phyloP scores from a whole-genome alignment of 92 coral and sea anemone genomes.

The Bergia sp. region DNA sequence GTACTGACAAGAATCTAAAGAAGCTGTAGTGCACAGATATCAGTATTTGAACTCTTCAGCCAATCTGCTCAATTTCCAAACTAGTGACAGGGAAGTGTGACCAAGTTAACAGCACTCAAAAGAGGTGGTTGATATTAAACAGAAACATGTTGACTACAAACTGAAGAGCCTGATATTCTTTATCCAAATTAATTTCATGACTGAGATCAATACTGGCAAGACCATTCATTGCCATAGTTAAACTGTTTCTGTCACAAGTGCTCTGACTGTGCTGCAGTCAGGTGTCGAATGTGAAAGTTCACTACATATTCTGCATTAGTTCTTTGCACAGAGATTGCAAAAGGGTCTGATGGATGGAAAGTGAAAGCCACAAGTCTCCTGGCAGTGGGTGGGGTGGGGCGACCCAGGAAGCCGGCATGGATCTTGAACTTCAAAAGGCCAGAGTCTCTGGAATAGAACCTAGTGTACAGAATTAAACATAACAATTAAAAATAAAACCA shows the following conservation, averaged over 20 bases:
- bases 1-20: too few relatives aligned
- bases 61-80: background rate
- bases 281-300: constrained; percentile 95
- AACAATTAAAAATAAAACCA: background rate
- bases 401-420: constrained; percentile 97
- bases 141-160: too few relatives aligned
- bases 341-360: constrained; percentile 95
- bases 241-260: constrained; percentile 61
- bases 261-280: constrained; percentile 73
- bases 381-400: constrained; percentile 98
- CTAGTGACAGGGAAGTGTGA: background rate
- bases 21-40: too few relatives aligned
- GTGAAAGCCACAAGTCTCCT: constrained; percentile 96
- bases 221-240: background rate
- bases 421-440: constrained; percentile 98
- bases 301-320: constrained; percentile 99
- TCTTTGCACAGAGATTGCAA: constrained; percentile 98
- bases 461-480: constrained; percentile 18
- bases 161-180: background rate
- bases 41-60: too few relatives aligned
- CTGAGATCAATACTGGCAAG: background rate
- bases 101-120: background rate
- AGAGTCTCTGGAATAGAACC: constrained; percentile 98
- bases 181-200: background rate
- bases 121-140: background rate